Conservation (phyloP, 2,113 vertebrate species). For the Grallaria varia region DNA sequence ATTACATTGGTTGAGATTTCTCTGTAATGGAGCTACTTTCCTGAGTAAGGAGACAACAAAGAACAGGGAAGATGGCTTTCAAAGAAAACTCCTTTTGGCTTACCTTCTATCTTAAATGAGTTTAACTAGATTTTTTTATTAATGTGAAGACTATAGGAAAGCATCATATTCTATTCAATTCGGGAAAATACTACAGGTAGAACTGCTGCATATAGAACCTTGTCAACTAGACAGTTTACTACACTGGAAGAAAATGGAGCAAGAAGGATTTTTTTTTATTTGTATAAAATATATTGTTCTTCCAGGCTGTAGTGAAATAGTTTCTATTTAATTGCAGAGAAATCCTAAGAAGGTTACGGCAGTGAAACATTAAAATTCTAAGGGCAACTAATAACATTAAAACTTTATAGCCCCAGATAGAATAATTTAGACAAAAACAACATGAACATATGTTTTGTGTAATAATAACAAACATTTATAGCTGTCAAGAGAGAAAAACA, state of each 20-base stretch:
- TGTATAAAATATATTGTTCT: slow-evolving; percentile 81
- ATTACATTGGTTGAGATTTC: background rate
- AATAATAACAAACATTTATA: slow-evolving; percentile 95
- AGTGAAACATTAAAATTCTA: slow-evolving; percentile 88
- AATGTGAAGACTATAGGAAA: background rate
- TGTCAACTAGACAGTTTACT: slow-evolving; percentile 56
- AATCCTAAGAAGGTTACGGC: slow-evolving; percentile 84
- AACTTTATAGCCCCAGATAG: slow-evolving; percentile 90
- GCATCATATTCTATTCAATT: background rate
- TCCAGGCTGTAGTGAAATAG: slow-evolving; percentile 78
- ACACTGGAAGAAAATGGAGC: slow-evolving; percentile 60
- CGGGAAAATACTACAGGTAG: slow-evolving; percentile 47
- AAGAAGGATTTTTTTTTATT: slow-evolving; percentile 65
- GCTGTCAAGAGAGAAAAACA: slow-evolving; percentile 89
- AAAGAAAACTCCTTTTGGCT: background rate
- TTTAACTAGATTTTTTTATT: background rate
- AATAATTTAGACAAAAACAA: slow-evolving; percentile 88
- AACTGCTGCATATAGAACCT: slow-evolving; percentile 8
- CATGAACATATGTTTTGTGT: slow-evolving; percentile 91
- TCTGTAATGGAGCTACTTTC: background rate
- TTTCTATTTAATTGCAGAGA: slow-evolving; percentile 84
- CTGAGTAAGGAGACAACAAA: background rate
- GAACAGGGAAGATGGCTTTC: background rate
- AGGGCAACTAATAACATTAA: slow-evolving; percentile 90
- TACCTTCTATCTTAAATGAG: background rate